These are phyloP conservation scores for Orchestia grillus DNA, from an alignment of 1,140 invertebrate species.

Conservation along the genomic window DNA sequence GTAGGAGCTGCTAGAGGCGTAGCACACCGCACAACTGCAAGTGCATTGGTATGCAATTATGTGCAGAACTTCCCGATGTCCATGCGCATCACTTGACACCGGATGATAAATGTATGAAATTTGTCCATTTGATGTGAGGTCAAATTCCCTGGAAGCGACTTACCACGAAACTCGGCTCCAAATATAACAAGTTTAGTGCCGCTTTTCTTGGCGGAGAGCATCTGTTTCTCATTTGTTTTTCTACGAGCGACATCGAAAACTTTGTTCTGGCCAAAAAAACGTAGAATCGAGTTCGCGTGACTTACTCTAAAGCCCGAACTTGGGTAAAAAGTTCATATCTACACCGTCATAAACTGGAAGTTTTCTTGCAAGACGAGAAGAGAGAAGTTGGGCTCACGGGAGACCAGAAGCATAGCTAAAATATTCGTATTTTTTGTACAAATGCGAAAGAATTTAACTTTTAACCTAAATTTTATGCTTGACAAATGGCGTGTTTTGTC, in stretches of 20 bases:
- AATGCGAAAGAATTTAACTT: not conserved
- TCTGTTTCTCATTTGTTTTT: constrained; percentile 10
- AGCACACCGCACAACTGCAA: no score
- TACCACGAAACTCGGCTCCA: not conserved
- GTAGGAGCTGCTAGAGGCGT: no score
- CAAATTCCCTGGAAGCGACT: not conserved
- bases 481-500: not conserved
- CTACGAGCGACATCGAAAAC: not conserved
- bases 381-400: not conserved
- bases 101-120: not conserved
- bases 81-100: not conserved
- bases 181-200: not conserved
- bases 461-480: not conserved
- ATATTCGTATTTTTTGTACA: not conserved
- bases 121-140: not conserved
- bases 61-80: not conserved
- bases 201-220: not conserved
- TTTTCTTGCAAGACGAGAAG: not conserved
- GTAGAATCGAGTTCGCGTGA: not conserved
- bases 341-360: not conserved
- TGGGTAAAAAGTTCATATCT: constrained; percentile 1
- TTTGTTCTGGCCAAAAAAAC: not conserved
- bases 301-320: not conserved
- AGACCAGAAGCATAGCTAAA: not conserved
- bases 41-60: not conserved